Evolutionary conservation across 1,140 invertebrate genomes (phyloP), one percentile per base, ranked within the genome.

Genomic region (Papilio polytes): DNA sequence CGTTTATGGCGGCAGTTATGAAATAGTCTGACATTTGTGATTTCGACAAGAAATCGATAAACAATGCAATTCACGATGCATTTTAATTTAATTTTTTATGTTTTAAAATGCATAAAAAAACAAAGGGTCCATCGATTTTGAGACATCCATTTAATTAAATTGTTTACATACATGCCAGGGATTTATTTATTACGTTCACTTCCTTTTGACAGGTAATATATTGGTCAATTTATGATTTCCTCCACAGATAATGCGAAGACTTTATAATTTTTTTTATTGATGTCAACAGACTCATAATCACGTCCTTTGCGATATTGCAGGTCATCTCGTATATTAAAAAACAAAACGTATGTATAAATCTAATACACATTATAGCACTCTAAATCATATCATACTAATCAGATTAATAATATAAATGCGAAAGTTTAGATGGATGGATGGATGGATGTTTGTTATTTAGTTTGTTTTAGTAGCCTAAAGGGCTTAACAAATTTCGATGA

Each of bases 181-280:
- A 74, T 51, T 46, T 15, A 51, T 48, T 48, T 74, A 74, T 74
- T 74, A 74, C 73, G 44, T 77, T 26, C 74, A 56, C 51, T 56
- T 31, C 26, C 22, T 59, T 77, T 53, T 77, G 74, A 77, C 74
- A 77, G 74, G 53, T 77, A 77, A 77, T 59, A 41, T 77, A 56
- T 59, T 53, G 26, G 8, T 13, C 74, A 78, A 78, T 78, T 78
- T 78, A 78, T 78, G 77, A 78, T 78, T 78, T 78, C 77, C 77
- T 44, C 59, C 59, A 66, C 31, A 78, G 77, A 78, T 78, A 78
- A 78, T 22, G 59, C 41, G 31, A 77, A 26, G 31, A 36, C 53
- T 44, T 78, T 78, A 44, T 78, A 15, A 18, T 77, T 77, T n/a
- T 63, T 78, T 78, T 78, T 44, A 63, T 31, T 66, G 53, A 63